phyloP scores from a whole-genome alignment of 2,888 invertebrate species.

The Oscheius myriophilus region DNA sequence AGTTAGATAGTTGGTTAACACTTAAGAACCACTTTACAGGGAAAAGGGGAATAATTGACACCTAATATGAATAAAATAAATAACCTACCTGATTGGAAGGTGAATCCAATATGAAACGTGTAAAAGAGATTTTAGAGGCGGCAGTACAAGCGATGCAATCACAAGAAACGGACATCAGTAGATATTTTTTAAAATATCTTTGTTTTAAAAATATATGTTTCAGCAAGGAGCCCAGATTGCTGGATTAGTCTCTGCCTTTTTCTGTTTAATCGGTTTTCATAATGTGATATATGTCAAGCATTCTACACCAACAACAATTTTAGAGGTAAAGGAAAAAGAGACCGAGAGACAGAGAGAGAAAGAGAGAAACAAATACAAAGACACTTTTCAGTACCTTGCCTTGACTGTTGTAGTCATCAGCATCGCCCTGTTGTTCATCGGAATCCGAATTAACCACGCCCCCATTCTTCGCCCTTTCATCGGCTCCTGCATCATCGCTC shows the following conservation, averaged over 20 bases:
- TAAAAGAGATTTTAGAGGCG: no score
- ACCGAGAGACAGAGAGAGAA: background rate
- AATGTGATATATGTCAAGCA: constrained; percentile 22
- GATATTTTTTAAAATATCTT: no score
- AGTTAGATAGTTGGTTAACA: no score
- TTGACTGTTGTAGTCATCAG: constrained; percentile 25
- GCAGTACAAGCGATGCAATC: no score
- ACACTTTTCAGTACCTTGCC: constrained; percentile 13
- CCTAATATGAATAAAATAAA: no score
- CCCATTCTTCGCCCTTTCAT: constrained; percentile 21
- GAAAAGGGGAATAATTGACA: no score
- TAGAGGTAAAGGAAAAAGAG: background rate
- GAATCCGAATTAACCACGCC: constrained; percentile 20
- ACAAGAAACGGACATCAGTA: no score
- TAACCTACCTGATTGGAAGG: no score
- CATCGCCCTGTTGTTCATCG: constrained; percentile 24
- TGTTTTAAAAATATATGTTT: no score
- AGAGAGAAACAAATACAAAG: background rate
- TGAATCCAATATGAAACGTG: no score
- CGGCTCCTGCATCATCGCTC: constrained; percentile 5
- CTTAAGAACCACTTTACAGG: no score
- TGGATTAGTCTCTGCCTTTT: constrained; percentile 37
- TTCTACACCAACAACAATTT: background rate
- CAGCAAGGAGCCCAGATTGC: constrained; percentile 44
- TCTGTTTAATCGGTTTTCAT: constrained; percentile 24